Base-by-base conservation (phyloP, 2,888 invertebrate species). In the Synanthedon andrenaeformis region DNA sequence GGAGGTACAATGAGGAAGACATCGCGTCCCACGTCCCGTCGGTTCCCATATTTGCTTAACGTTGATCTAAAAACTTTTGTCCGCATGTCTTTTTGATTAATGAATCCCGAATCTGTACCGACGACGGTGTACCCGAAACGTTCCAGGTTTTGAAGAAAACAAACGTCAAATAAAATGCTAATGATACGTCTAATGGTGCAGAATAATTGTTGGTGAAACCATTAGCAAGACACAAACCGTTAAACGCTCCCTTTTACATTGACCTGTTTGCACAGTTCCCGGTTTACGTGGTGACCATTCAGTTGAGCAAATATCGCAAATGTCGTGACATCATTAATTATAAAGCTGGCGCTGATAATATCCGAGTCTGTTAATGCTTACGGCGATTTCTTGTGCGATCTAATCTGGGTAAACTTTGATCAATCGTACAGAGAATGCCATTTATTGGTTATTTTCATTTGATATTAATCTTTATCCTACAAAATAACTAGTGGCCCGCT, bases 261-360 rank as follows among this genome's bases (percentile, higher is more conserved):
- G 80, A 84, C 82, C 82, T 82, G 81, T 81, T 79, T 81, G 72
- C 75, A 61, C 63, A 70, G 65, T 14, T 42, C 62, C 67, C 62
- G 57, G 63, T 68, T 65, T 17, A 10, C 23, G 10, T 35, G 35
- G 41, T 71, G 71, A 68, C 73, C 78, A 78, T 51, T 54, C 35
- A 51, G 79, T 75, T 80, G 81, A 64, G 72, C 82, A 83, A 83
- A 82, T 69, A 82, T 62, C 59, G 51, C 57, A 61, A 57, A 68
- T 73, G 78, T 74, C 75, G 66, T 58, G 69, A 76, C 68, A 81
- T 82, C 82, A 83, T 84, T 81, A 82, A 83, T 84, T 79, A 77
- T 64, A 59, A 60, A 8, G 45, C 3, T 45, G 45, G 45, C 45
- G n/a, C 14, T 45, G 45, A 45, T 45, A 45, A 45, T 45, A 45